A percentile compares a stretch with the other conserved stretches of the same genome.
Evolutionary conservation across 2,888 invertebrate species (phyloP).

Genomic region (Papilio protenor): DNA sequence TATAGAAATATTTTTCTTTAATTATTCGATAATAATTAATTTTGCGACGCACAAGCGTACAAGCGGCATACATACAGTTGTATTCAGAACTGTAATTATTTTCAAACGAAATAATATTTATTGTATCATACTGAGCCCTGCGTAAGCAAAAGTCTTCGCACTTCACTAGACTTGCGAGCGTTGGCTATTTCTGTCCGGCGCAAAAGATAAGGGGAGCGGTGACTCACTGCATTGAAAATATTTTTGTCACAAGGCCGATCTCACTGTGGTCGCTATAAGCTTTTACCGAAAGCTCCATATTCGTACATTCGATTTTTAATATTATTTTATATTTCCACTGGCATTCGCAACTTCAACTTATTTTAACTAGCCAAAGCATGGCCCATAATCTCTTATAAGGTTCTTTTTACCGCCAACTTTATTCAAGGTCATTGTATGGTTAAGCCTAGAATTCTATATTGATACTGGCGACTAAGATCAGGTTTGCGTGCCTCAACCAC

Average conservation of each 20-base stretch:
- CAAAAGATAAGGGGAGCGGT: slow-evolving; percentile 40
- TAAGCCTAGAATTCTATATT: neutral
- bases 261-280: slow-evolving; percentile 21
- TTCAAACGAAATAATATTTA: neutral
- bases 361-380: too few species aligned
- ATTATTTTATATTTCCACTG: neutral
- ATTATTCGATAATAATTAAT: too few species aligned
- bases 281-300: slow-evolving; percentile 29
- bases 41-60: neutral
- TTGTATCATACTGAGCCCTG: slow-evolving; percentile 11
- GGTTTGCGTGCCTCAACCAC: neutral
- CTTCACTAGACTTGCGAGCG: slow-evolving; percentile 25
- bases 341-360: too few species aligned
- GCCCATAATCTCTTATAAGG: neutral
- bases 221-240: slow-evolving; percentile 40
- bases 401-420: neutral
- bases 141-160: slow-evolving; percentile 3
- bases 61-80: neutral
- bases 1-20: too few species aligned
- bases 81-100: neutral
- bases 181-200: slow-evolving; percentile 37
- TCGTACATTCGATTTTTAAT: slow-evolving; percentile 13
- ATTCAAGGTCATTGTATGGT: neutral
- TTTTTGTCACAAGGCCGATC: slow-evolving; percentile 29
- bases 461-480: neutral